These are phyloP conservation scores for Diacarnus erythraeanus DNA, from an alignment of 37 sponge, comb jelly and placozoan species.

Conservation along the genomic window DNA sequence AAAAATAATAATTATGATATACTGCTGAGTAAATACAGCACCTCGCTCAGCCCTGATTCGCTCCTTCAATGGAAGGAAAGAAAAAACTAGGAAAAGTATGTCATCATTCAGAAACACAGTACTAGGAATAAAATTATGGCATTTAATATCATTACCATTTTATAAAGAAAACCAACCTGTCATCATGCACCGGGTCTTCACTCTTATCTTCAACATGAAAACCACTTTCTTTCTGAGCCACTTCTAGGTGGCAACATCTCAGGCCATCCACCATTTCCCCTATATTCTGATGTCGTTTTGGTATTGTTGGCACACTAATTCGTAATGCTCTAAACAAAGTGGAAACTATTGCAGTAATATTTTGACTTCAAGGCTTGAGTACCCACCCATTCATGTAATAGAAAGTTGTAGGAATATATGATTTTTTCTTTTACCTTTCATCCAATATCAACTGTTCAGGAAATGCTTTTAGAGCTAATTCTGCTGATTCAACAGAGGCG, in stretches of 20 bases:
- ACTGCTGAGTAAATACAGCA: too few relatives aligned
- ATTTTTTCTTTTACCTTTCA: conserved; percentile 30
- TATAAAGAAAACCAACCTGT: too few relatives aligned
- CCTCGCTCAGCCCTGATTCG: conserved; percentile 50
- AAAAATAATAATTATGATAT: too few relatives aligned
- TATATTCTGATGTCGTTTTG: neutral
- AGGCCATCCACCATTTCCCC: too few relatives aligned
- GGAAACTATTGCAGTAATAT: too few relatives aligned
- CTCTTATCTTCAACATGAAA: too few relatives aligned
- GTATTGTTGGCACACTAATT: neutral
- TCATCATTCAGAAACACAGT: conserved; percentile 29
- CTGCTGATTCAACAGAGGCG: conserved; percentile 24
- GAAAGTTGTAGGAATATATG: too few relatives aligned
- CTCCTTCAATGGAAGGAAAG: conserved; percentile 47
- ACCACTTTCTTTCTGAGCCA: too few relatives aligned
- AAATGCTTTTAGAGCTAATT: conserved; percentile 26
- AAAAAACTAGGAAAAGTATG: conserved; percentile 37
- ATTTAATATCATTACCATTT: too few relatives aligned
- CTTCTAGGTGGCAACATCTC: too few relatives aligned
- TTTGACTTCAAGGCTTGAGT: too few relatives aligned
- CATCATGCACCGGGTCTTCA: neutral
- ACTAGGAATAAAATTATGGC: neutral
- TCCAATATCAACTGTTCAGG: conserved; percentile 45
- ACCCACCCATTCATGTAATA: too few relatives aligned
- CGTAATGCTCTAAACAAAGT: neutral